Evolutionary conservation across 2,113 vertebrate species (phyloP).

Genomic region (Solenodon paradoxus): DNA sequence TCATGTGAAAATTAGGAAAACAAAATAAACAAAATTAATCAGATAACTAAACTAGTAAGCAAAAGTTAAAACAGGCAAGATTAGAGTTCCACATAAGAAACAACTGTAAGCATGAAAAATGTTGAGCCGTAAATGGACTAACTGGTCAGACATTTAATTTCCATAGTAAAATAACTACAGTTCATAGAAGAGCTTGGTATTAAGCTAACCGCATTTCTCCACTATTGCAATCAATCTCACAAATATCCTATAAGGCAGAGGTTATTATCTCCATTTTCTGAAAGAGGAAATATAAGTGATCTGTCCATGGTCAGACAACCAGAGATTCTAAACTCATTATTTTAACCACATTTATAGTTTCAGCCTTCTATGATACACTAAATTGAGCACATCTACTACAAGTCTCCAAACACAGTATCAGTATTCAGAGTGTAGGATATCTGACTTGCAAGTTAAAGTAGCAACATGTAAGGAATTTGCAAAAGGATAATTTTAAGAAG

Average conservation of each 20-base stretch:
- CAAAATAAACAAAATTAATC: not conserved
- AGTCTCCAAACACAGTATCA: slow-evolving; percentile 27
- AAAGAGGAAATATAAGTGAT: slow-evolving; percentile 60
- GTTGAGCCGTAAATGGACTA: not conserved
- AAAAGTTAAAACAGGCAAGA: not conserved
- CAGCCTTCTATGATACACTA: not conserved
- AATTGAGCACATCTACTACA: not conserved
- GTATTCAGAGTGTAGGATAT: not conserved
- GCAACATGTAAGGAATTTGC: not conserved
- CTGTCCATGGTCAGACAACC: slow-evolving; percentile 16
- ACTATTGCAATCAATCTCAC: slow-evolving; percentile 8
- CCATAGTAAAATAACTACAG: slow-evolving; percentile 15
- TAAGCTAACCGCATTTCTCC: not conserved
- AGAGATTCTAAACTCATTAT: slow-evolving; percentile 46
- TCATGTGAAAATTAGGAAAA: slow-evolving; percentile 42
- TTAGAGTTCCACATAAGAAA: not conserved
- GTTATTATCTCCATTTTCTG: slow-evolving; percentile 53
- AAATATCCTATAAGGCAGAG: slow-evolving; percentile 1
- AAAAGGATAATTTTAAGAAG: not conserved
- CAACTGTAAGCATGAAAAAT: not conserved
- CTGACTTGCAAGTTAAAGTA: not conserved
- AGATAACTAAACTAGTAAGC: not conserved
- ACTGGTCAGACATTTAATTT: slow-evolving; percentile 1
- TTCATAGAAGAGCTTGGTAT: not conserved
- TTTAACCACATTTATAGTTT: slow-evolving; percentile 28